These are phyloP conservation scores for Crematogaster levior DNA, from an alignment of 2,888 invertebrate species.

Conservation along the genomic window DNA sequence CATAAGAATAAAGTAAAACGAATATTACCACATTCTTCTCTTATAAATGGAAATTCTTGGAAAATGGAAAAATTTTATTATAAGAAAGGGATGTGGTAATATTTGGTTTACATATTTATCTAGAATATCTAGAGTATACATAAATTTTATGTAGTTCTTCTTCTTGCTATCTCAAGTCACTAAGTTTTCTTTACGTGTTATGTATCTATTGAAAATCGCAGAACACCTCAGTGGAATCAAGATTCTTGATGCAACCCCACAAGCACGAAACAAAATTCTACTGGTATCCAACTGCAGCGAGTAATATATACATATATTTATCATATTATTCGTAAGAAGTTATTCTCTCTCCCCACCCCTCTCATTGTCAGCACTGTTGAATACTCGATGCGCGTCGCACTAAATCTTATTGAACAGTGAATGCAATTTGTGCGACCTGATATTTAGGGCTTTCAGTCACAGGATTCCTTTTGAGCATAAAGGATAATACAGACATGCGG, in stretches of 20 bases:
- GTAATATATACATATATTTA: slow-evolving; percentile 40
- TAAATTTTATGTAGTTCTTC: slow-evolving; percentile 7
- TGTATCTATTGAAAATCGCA: slow-evolving; percentile 12
- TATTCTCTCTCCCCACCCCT: background rate
- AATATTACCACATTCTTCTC: background rate
- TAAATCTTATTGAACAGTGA: slow-evolving; percentile 52
- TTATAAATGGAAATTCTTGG: background rate
- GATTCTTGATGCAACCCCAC: slow-evolving; percentile 31
- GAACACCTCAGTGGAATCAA: slow-evolving; percentile 38
- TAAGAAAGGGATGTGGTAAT: no score
- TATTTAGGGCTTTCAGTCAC: slow-evolving; percentile 54
- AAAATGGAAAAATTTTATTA: no score
- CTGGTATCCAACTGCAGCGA: slow-evolving; percentile 20
- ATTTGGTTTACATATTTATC: no score
- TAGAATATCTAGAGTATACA: background rate
- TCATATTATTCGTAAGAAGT: slow-evolving; percentile 30
- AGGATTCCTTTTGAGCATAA: slow-evolving; percentile 49
- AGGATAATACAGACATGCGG: slow-evolving; percentile 45
- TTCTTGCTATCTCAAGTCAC: background rate
- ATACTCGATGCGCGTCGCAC: slow-evolving; percentile 32
- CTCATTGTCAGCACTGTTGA: background rate
- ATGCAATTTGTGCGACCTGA: slow-evolving; percentile 55
- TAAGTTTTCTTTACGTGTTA: slow-evolving; percentile 9
- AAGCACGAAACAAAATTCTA: slow-evolving; percentile 41
- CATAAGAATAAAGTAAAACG: background rate